Evolutionary conservation across 2,888 invertebrate species (phyloP).

Genomic region (Rotaria sp.): DNA sequence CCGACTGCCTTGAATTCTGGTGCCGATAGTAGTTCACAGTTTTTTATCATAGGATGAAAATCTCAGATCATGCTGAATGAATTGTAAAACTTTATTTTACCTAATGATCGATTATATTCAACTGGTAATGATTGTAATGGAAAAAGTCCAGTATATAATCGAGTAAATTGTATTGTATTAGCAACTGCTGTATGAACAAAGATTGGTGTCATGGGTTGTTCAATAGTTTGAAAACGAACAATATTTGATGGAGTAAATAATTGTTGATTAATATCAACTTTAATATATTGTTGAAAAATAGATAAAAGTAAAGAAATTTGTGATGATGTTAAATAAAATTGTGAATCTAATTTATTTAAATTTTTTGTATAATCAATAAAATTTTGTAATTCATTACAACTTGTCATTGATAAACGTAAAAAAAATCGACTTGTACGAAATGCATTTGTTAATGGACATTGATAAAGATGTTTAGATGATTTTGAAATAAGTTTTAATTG

Average conservation of each 20-base stretch:
- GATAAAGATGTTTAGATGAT: neutral
- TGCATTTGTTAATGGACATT: neutral
- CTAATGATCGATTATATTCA: neutral
- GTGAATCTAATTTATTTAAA: neutral
- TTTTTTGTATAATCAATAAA: neutral
- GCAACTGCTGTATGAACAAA: neutral
- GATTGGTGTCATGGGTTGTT: neutral
- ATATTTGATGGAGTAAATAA: neutral
- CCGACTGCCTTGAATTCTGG: too few relatives aligned
- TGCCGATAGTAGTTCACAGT: too few relatives aligned
- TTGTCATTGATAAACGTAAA: conserved; percentile 6
- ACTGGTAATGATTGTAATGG: neutral
- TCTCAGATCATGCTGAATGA: too few relatives aligned
- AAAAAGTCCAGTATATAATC: conserved; percentile 6
- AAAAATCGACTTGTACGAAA: conserved; percentile 18
- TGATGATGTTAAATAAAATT: neutral
- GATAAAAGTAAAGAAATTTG: conserved; percentile 5
- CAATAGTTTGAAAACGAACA: neutral
- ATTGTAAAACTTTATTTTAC: neutral
- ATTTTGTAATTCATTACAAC: neutral
- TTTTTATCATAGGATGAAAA: too few relatives aligned
- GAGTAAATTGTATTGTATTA: neutral
- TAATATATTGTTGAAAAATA: neutral
- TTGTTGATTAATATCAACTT: conserved; percentile 17
- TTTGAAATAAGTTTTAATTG: neutral